These are phyloP conservation scores for Schizopygopsis pylzovi DNA, from an alignment of 2,797 vertebrate species.

Conservation along the genomic window DNA sequence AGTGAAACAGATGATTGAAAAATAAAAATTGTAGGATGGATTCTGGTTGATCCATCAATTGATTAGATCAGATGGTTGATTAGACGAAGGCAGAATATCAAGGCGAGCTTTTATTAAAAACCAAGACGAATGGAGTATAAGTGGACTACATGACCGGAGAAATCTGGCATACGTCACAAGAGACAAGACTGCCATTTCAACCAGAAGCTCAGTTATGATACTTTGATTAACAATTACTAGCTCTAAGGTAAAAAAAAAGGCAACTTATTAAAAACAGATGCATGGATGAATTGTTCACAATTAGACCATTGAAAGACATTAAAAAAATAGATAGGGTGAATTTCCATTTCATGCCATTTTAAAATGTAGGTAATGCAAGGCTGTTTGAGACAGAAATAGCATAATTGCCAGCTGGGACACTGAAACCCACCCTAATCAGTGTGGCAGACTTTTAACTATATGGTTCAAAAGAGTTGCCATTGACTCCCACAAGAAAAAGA, in stretches of 20 bases:
- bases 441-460: not conserved
- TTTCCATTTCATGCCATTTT: not conserved
- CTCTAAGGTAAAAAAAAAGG: not conserved
- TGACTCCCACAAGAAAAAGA: constrained; percentile 13
- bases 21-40: no score
- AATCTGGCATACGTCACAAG: not conserved
- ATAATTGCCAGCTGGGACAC: not conserved
- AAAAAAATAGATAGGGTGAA: not conserved
- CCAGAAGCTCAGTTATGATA: not conserved
- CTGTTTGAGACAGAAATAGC: not conserved
- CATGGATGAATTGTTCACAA: not conserved
- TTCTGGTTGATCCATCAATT: not conserved
- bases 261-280: no score
- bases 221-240: not conserved
- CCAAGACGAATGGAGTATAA: no score
- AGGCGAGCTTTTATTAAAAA: no score
- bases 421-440: not conserved
- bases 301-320: not conserved
- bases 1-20: no score
- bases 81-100: no score
- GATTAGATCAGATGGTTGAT: no score
- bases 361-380: not conserved
- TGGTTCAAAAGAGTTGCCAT: not conserved
- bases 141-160: no score
- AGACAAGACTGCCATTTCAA: not conserved